Conservation (phyloP, 2,888 invertebrate species). For the Rhagophthalmus giganteus region DNA sequence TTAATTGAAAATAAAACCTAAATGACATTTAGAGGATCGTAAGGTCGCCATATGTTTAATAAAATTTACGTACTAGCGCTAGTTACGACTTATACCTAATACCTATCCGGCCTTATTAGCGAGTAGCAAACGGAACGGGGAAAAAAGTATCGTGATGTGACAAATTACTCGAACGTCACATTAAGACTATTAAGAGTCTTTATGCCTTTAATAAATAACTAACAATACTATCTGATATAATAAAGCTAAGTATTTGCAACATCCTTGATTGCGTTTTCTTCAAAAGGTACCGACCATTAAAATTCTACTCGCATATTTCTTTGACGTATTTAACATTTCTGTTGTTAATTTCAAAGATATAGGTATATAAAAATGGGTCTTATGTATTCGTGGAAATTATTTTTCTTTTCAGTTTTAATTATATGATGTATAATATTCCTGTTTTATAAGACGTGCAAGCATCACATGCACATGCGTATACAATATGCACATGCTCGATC, state of each 20-base stretch:
- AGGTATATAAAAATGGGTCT: constrained; percentile 5
- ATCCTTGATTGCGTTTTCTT: constrained; percentile 28
- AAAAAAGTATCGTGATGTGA: constrained; percentile 15
- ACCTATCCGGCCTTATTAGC: constrained; percentile 15
- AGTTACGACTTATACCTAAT: too few relatives aligned
- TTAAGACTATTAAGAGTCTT: constrained; percentile 8
- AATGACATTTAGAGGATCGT: constrained; percentile 19
- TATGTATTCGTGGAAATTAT: constrained; percentile 8
- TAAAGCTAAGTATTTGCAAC: constrained; percentile 24
- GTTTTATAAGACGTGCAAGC: background rate
- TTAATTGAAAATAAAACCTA: constrained; percentile 34
- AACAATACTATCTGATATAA: constrained; percentile 26
- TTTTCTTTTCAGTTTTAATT: background rate
- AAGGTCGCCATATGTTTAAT: constrained; percentile 5
- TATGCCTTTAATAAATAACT: constrained; percentile 22
- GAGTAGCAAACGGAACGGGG: constrained; percentile 4
- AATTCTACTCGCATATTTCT: constrained; percentile 27
- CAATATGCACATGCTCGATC: too few relatives aligned
- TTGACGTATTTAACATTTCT: constrained; percentile 11
- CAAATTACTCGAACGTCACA: constrained; percentile 23
- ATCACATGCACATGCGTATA: too few relatives aligned
- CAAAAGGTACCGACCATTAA: constrained; percentile 30
- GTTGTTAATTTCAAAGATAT: constrained; percentile 9
- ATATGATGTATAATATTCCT: background rate
- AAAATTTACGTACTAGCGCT: too few relatives aligned